phyloP scores from a whole-genome alignment of 2,888 invertebrate species.

The Ommatoiulus sabulosus region DNA sequence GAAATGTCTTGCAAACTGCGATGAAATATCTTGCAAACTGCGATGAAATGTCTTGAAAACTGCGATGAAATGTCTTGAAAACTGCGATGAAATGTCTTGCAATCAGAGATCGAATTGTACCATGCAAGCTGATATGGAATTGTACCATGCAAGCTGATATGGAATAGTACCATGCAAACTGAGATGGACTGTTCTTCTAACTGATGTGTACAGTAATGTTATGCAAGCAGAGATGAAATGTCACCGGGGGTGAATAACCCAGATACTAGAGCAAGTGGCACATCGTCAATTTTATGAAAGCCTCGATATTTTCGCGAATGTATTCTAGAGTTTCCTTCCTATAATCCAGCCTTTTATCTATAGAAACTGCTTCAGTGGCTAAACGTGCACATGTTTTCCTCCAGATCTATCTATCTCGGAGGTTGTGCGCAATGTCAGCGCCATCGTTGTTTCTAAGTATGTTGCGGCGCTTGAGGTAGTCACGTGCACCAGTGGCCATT shows the following conservation, averaged over 20 bases:
- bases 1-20: no score
- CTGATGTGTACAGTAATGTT: neutral
- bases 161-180: no score
- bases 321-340: neutral
- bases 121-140: no score
- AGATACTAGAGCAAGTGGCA: neutral
- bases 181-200: no score
- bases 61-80: no score
- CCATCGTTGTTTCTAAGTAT: neutral
- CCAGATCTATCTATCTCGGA: no score
- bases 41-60: no score
- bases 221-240: neutral
- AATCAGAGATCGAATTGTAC: no score
- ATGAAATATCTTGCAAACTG: no score
- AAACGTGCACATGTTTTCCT: neutral
- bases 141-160: no score
- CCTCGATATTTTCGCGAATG: neutral
- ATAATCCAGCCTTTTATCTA: neutral
- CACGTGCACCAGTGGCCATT: neutral
- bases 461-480: no score
- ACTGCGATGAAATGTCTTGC: no score
- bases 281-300: neutral
- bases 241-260: neutral
- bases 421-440: neutral
- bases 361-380: neutral